Percentiles rank a stretch among this genome's conserved stretches.
These are phyloP conservation scores for Strix uralensis DNA, from an alignment of 2,113 vertebrate genomes.

Conservation along the genomic window DNA sequence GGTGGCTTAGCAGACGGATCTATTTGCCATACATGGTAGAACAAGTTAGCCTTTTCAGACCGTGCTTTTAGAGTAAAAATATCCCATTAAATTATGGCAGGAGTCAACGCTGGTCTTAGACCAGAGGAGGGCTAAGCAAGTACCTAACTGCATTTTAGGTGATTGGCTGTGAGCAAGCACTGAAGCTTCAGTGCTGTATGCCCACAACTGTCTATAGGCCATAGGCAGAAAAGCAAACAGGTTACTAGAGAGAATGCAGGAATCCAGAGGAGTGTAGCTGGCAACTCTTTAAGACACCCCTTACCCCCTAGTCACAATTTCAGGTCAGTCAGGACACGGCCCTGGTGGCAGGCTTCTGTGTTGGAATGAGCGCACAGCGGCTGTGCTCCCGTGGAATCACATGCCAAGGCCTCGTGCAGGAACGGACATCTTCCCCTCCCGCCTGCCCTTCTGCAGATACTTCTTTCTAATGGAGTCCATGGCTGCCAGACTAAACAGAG, in stretches of 20 bases:
- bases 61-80: neutral
- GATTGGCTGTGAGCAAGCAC: neutral
- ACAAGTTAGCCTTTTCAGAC: conserved; percentile 13
- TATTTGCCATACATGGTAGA: neutral
- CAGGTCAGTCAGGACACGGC: neutral
- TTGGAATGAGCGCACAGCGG: neutral
- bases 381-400: neutral
- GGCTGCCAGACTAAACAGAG: neutral
- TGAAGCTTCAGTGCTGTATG: neutral
- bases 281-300: neutral
- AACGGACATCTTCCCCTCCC: neutral
- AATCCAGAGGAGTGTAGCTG: neutral
- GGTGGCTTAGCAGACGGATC: conserved; percentile 39
- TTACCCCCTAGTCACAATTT: neutral
- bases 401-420: neutral
- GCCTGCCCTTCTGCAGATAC: neutral
- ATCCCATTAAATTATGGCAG: neutral
- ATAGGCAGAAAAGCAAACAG: neutral
- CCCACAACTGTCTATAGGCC: neutral
- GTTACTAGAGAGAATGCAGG: neutral
- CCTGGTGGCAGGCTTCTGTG: neutral
- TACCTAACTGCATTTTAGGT: neutral
- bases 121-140: neutral
- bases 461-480: neutral
- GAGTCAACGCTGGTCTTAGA: neutral